Evolutionary conservation across 2,888 invertebrate species (phyloP), one percentile per base, ranked within the genome.

Genomic region (Cybosia mesomella): DNA sequence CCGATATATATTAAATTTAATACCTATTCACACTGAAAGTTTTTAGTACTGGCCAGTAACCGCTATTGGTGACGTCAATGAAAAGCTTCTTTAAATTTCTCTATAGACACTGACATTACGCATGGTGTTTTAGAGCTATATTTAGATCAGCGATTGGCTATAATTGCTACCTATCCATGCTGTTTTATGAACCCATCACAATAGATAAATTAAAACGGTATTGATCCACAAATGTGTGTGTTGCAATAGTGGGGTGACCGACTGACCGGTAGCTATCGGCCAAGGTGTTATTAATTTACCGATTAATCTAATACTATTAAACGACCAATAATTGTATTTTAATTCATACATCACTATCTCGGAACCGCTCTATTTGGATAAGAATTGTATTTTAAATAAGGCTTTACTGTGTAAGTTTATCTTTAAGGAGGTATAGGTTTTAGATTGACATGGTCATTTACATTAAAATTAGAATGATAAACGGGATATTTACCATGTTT

Each of bases 41-140:
- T 43, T 43, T 18, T 15, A n/a, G 9, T n/a, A n/a, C n/a, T 9
- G 7, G 0, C 49, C 49, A 49, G n/a, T n/a, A 0, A 49, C 9
- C n/a, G 49, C n/a, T 49, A n/a, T n/a, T n/a, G n/a, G n/a, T n/a
- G 49, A 49, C 49, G 49, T 18, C 49, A 49, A 49, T 49, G 18
- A n/a, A 49, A n/a, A 49, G 49, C n/a, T 49, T 49, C n/a, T 49
- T 49, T 49, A 49, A 43, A 49, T 49, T 49, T 18, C 49, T n/a
- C 5, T 18, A 13, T 39, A 15, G 15, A n/a, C n/a, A n/a, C n/a
- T 5, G 18, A 49, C 49, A n/a, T 49, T 49, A 7, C 49, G 49
- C 9, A n/a, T 49, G 49, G 9, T 49, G 49, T 8, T 49, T 49
- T 49, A 9, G 49, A 49, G 2, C 49, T 49, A 49, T n/a, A 9